Base-by-base conservation (phyloP, 2,888 invertebrate species). In the Ganaspis brasiliensis region DNA sequence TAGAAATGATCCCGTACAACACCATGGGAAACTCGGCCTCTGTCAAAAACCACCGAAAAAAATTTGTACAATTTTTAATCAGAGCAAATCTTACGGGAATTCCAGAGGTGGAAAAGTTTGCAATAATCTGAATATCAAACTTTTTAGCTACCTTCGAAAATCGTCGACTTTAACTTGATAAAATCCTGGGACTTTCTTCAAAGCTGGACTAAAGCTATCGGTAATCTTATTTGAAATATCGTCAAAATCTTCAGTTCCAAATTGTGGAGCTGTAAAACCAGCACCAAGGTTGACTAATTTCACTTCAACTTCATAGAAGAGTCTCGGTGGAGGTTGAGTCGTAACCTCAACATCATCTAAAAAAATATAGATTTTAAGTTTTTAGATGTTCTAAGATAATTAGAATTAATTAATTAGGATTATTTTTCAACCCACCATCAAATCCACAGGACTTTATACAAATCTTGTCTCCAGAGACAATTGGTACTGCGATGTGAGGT, bases 381-480 rank as follows among this genome's bases (percentile, higher is more conserved):
- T 4, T 2, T 9, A 40, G 12, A 2, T 4, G 45, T n/a, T 37
- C 8, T 63, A 2, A n/a, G 3, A 63, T 37, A 31, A 37, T 35
- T 8, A 37, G 21, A 31, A 0, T n/a, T 16, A 19, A 2, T 57
- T n/a, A n/a, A n/a, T n/a, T n/a, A n/a, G n/a, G n/a, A n/a, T n/a
- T n/a, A 14, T 9, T 61, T 6, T 21, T 70, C 21, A 24, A 45
- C 49, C 9, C 1, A 95, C 96, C 96, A 83, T 94, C 94, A 72
- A 84, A 73, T 31, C 95, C 96, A 85, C 97, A 97, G 0, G 96
- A 95, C 86, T 93, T 95, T 81, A 98, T 97, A 92, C 98, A 98
- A 83, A 98, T 94, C 80, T 95, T 93, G 77, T 95, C 94, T 0
- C 95, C 93, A 0, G 96, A 96, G 14, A 97, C 92, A 9, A 94